Base-by-base conservation (phyloP, 2,113 vertebrate species). In the Corythornis vintsioides region DNA sequence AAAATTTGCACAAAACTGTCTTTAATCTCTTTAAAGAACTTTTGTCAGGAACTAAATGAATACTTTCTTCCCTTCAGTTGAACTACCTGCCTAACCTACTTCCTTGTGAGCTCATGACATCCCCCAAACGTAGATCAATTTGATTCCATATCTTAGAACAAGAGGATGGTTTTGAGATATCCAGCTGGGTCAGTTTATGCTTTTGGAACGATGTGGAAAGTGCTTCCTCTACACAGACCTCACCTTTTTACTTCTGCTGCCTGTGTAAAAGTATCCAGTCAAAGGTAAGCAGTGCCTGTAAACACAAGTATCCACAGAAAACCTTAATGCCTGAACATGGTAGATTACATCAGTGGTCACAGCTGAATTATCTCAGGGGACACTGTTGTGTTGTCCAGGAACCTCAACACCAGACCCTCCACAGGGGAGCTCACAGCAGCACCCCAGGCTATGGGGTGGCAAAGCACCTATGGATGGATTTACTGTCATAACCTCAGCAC, bases 1-100 rank as follows among this genome's bases (percentile, higher is more conserved):
- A 38, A 83, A 92, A 79, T 88, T 72, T 69, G 75, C 45, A 79
- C 53, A 85, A 64, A 77, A 72, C 53, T 31, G 28, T 13, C 79
- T 92, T 85, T 94, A 59, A 90, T 83, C 57, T 85, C 85, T 75
- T 64, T 15, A 79, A 86, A 79, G 70, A 82, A 69, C 74, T 75
- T 75, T 17, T 48, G 31, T 79, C 55, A 93, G 63, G 15, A 56
- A 79, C 43, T 72, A 60, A 78, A 79, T 53, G 71, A 66, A 43
- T 42, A 72, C 22, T 64, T 81, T 73, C 64, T 86, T 92, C 85
- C 48, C 66, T 79, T 33, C n/a, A 78, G 71, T 15, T 89, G 71
- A 91, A 88, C 63, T 71, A 43, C 50, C 69, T 84, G 52, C 38
- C 38, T 91, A 81, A 56, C 25, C 31, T 74, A 55, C 47, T 91